phyloP scores from a whole-genome alignment of 1,140 invertebrate genomes.

The Anagrus nilaparvatae region DNA sequence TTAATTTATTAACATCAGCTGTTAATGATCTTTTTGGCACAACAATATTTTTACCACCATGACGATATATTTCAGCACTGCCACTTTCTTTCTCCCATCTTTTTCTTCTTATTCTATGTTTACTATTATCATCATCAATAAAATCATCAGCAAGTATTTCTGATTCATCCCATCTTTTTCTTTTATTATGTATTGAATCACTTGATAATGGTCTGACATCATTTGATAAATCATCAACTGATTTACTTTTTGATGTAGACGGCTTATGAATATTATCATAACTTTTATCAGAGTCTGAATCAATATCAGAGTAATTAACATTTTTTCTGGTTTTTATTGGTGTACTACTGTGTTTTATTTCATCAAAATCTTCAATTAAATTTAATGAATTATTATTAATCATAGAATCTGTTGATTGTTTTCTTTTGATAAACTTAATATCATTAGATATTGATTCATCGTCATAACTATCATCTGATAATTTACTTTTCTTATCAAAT shows the following conservation, averaged over 20 bases:
- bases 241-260: not conserved
- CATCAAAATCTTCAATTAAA: no score
- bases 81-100: constrained; percentile 19
- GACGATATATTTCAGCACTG: not conserved
- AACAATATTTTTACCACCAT: not conserved
- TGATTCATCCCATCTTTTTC: constrained; percentile 24
- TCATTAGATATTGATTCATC: constrained; percentile 4
- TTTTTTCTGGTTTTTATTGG: no score
- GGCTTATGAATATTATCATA: not conserved
- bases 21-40: constrained; percentile 1
- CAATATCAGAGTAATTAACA: no score
- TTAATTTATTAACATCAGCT: not conserved
- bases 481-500: not conserved
- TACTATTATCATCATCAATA: constrained; percentile 19
- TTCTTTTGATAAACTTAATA: no score
- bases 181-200: no score
- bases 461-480: not conserved
- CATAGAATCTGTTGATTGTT: no score
- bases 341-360: no score
- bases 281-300: not conserved
- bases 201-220: constrained; percentile 15
- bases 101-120: not conserved
- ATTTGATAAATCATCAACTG: constrained; percentile 9
- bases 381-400: no score
- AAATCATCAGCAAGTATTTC: constrained; percentile 9